Percentiles rank a stretch among this genome's conserved stretches.
Evolutionary conservation across 1,140 invertebrate species (phyloP).

Genomic region (Dreissena polymorpha): DNA sequence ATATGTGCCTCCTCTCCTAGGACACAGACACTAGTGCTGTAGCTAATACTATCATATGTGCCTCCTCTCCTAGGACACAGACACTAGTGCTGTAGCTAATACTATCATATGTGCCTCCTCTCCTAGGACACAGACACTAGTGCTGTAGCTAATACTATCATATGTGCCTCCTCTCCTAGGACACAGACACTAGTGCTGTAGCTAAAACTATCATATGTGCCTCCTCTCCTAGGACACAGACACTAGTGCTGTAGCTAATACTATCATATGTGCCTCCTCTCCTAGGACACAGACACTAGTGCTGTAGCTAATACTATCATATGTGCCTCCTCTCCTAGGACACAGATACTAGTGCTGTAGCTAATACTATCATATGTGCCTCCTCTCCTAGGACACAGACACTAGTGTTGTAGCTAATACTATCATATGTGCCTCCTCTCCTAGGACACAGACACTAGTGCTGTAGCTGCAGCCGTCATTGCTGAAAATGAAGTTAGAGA

Average conservation of each 20-base stretch:
- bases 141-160: constrained; percentile 4
- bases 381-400: too few species aligned
- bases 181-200: constrained; percentile 28
- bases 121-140: constrained; percentile 39
- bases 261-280: not conserved
- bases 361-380: not conserved
- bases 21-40: constrained; percentile 31
- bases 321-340: constrained; percentile 14
- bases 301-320: constrained; percentile 8
- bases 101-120: not conserved
- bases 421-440: not conserved
- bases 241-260: constrained; percentile 11
- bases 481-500: constrained; percentile 49
- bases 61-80: constrained; percentile 26
- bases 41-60: not conserved
- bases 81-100: constrained; percentile 23
- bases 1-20: constrained; percentile 3
- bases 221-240: constrained; percentile 37
- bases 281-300: constrained; percentile 35
- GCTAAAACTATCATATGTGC: constrained; percentile 25
- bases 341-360: constrained; percentile 29
- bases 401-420: too few species aligned
- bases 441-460: constrained; percentile 30
- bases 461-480: constrained; percentile 41
- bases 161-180: constrained; percentile 8